Evolutionary conservation across 2,113 vertebrate genomes (phyloP).

Genomic region (Coturnix japonica): DNA sequence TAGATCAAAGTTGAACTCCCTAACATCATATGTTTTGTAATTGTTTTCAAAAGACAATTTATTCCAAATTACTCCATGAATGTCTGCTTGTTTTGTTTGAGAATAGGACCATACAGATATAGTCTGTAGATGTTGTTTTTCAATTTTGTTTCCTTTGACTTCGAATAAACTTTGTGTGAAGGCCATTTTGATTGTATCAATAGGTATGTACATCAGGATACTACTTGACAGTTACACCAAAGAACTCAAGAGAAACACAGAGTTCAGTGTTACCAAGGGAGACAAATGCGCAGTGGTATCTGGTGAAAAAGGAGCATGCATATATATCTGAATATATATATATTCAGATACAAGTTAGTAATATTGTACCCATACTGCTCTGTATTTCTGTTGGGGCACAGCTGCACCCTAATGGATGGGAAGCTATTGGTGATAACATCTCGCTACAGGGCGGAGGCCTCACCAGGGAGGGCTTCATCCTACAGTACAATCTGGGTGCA

Average conservation of each 20-base stretch:
- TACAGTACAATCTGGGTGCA: background rate
- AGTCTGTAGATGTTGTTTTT: background rate
- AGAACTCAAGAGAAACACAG: background rate
- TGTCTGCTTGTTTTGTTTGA: background rate
- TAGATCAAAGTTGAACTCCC: background rate
- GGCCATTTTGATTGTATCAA: background rate
- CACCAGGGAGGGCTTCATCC: background rate
- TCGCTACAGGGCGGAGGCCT: background rate
- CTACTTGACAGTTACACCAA: background rate
- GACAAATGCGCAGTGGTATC: background rate
- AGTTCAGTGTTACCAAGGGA: background rate
- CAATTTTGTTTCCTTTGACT: background rate
- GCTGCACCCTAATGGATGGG: background rate
- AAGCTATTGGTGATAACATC: background rate
- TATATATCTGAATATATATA: background rate
- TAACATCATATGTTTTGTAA: background rate
- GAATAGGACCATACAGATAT: background rate
- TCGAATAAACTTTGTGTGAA: slow-evolving; percentile 20
- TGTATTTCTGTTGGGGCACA: background rate
- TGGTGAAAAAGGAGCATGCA: background rate
- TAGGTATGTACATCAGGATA: background rate
- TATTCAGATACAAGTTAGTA: background rate
- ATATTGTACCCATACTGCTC: background rate
- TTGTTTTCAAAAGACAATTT: background rate
- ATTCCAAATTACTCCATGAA: background rate